phyloP scores from a whole-genome alignment of 2,113 vertebrate species.

The human region GRCh38 chr13:97021501-97022000 shows the following conservation, averaged over 20 bases:
- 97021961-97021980: not conserved
- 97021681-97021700: not conserved
- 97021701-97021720: not conserved
- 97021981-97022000: accelerated
- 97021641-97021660: not conserved
- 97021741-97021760: not conserved
- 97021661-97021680: not conserved
- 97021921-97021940: not conserved
- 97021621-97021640: not conserved
- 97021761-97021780: too few species aligned
- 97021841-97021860: not conserved
- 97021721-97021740: not conserved
- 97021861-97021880: not conserved
- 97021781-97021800: not conserved
- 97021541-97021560: not conserved
- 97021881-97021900: too few species aligned
- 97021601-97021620: not conserved
- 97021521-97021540: not conserved
- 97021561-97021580: not conserved
- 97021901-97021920: not conserved
- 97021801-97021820: not conserved
- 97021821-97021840: not conserved
- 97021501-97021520: not conserved
- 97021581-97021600: not conserved
- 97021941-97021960: not conserved